Percentiles rank a stretch among this genome's conserved stretches.
Conservation (phyloP, 2,888 invertebrate genomes). For the Apamea monoglypha region DNA sequence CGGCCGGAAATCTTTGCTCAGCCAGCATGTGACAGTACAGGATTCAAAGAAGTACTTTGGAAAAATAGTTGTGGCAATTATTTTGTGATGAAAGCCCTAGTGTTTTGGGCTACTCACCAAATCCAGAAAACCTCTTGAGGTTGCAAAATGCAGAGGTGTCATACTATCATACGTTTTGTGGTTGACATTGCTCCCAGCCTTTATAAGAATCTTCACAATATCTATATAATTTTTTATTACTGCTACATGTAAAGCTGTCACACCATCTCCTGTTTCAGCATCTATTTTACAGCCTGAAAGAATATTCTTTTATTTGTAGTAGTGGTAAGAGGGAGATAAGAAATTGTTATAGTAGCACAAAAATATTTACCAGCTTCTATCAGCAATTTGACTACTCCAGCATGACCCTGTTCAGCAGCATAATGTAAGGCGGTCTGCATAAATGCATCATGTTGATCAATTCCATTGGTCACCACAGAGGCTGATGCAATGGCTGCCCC, state of each 20-base stretch:
- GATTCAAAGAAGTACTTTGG: neutral
- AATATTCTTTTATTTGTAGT: neutral
- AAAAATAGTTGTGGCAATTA: neutral
- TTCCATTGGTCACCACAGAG: slow-evolving; percentile 86
- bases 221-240: slow-evolving; percentile 90
- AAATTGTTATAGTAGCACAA: neutral
- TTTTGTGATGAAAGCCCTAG: neutral
- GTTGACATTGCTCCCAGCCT: slow-evolving; percentile 91
- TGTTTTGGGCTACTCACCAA: slow-evolving; percentile 79
- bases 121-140: slow-evolving; percentile 89
- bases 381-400: slow-evolving; percentile 91
- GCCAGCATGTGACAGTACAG: neutral
- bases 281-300: slow-evolving; percentile 91
- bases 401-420: slow-evolving; percentile 92
- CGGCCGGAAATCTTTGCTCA: neutral
- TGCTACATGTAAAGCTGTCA: slow-evolving; percentile 93
- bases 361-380: slow-evolving; percentile 89
- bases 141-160: slow-evolving; percentile 91
- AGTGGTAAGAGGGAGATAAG: neutral
- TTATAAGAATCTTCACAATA: slow-evolving; percentile 89
- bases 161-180: slow-evolving; percentile 91
- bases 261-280: slow-evolving; percentile 91
- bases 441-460: slow-evolving; percentile 91
- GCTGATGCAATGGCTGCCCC: slow-evolving; percentile 89
- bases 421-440: slow-evolving; percentile 93